Evolutionary conservation across 1,140 invertebrate genomes (phyloP), one percentile per base, ranked within the genome.

Genomic region (Oncopodura yosiiana): DNA sequence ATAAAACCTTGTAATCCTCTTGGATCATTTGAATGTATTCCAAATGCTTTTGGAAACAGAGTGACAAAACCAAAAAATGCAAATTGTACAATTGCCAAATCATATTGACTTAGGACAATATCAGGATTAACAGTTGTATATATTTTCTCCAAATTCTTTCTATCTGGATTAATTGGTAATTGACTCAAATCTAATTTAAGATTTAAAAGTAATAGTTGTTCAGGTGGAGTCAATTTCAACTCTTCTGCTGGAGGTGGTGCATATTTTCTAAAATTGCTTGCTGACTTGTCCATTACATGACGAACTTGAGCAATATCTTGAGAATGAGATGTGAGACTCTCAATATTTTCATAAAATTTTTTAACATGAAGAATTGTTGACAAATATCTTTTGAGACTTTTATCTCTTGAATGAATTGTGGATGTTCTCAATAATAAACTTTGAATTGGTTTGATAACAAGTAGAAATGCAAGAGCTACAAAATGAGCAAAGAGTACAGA

Each of bases 61-160:
- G 46, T 12, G 3, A 56, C 24, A 18, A 59, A 29, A 23, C 56
- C 58, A 39, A 59, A 56, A 30, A 64, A 64, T 1, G 59, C 44
- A n/a, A 56, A 60, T 29, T 64, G 62, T 8, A 56, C 39, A 14
- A 64, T 37, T 6, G 56, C 56, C 19, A 64, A 27, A 24, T 64
- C 58, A 39, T 61, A 61, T 45, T 64, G 62, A 34, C 52, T 56
- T 41, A 58, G 29, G 4, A 59, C 56, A 16, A 64, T 56, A 34
- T 56, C 57, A 16, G 62, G 62, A 48, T 64, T 64, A 26, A 64
- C 36, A 3, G 51, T 58, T 8, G 23, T 23, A 19, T 24, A 24
- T 32, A 58, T 53, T 51, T 36, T 50, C 29, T 49, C 39, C 24
- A 36, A 21, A 4, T 8, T 29, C 27, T 36, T 38, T 6, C 39